A percentile compares a stretch with the other conserved stretches of the same genome.
Evolutionary conservation across 1,140 invertebrate species (phyloP).

Genomic region (Vanessa tameamea): DNA sequence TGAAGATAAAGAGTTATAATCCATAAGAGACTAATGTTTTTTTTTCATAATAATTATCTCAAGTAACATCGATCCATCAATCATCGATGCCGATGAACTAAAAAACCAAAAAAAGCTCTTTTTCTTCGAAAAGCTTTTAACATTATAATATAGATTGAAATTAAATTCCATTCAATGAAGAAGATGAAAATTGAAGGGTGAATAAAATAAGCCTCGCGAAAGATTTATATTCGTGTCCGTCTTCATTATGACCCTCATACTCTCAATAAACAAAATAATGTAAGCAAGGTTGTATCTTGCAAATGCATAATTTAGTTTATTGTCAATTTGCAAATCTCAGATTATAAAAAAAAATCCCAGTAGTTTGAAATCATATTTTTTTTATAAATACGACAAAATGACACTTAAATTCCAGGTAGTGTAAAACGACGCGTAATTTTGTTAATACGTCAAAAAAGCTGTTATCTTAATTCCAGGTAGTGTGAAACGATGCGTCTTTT

Average conservation of each 20-base stretch:
- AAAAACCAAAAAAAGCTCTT: neutral
- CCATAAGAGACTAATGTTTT: too few relatives aligned
- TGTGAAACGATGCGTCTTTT: too few relatives aligned
- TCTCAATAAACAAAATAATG: neutral
- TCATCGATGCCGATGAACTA: neutral
- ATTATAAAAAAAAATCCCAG: too few relatives aligned
- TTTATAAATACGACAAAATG: too few relatives aligned
- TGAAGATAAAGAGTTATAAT: too few relatives aligned
- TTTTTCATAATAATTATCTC: neutral
- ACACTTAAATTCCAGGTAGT: too few relatives aligned
- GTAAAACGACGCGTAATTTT: too few relatives aligned
- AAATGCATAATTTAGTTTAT: too few relatives aligned
- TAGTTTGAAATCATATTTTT: too few relatives aligned
- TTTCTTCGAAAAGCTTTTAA: neutral
- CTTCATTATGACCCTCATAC: neutral
- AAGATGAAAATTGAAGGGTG: conserved; percentile 1
- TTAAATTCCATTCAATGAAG: conserved; percentile 4
- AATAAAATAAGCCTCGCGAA: neutral
- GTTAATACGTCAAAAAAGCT: too few relatives aligned
- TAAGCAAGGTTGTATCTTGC: neutral
- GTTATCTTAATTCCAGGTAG: too few relatives aligned
- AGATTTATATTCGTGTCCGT: neutral
- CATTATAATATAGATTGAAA: conserved; percentile 3
- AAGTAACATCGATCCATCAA: neutral
- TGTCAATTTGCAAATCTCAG: too few relatives aligned